These are phyloP conservation scores for Anoura caudifer DNA, from an alignment of 2,113 vertebrate species.

Conservation along the genomic window DNA sequence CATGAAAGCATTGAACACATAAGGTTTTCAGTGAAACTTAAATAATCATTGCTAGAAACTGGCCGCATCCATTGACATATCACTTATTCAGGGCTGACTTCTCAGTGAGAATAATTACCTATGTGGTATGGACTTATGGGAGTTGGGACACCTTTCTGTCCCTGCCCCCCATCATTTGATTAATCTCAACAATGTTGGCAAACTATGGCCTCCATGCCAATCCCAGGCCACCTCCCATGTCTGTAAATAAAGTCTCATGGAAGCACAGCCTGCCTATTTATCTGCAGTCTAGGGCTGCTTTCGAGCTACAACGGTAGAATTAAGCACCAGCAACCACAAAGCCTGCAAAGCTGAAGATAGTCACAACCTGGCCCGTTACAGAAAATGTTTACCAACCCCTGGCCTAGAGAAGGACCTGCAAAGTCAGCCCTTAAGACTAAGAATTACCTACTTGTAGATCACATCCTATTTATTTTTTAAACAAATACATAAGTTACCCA, in stretches of 20 bases:
- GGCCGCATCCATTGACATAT: fast-evolving
- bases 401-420: not conserved
- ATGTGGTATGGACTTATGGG: not conserved
- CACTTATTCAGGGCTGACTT: not conserved
- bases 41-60: not conserved
- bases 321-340: not conserved
- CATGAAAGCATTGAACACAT: not conserved
- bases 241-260: not conserved
- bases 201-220: not conserved
- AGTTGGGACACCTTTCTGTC: not conserved
- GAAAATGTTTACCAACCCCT: not conserved
- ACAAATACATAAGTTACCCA: not conserved
- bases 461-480: not conserved
- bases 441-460: not conserved
- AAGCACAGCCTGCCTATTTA: not conserved
- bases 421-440: not conserved
- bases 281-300: not conserved
- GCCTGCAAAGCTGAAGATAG: not conserved
- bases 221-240: not conserved
- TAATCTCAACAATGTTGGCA: not conserved
- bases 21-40: not conserved
- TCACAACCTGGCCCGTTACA: not conserved
- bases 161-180: not conserved
- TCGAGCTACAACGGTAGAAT: not conserved
- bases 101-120: not conserved